These are phyloP conservation scores for Anarrhichthys ocellatus DNA, from an alignment of 2,113 vertebrate genomes.

Conservation along the genomic window DNA sequence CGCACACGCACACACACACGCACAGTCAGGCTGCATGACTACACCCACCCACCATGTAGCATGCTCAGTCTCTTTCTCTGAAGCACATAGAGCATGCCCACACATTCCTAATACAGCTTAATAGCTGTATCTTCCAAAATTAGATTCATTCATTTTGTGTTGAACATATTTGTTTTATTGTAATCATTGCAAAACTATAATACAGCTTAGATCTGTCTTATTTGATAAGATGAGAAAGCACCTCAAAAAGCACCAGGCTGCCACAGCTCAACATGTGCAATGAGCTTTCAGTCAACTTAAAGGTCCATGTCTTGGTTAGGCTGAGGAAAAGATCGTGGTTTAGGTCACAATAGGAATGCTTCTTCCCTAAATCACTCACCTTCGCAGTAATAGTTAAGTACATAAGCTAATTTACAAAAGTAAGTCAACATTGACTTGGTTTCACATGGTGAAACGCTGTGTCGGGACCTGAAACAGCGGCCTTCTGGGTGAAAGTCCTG, in stretches of 20 bases:
- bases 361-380: not conserved
- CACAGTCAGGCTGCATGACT: slow-evolving; percentile 15
- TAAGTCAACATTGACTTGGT: not conserved
- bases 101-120: slow-evolving; percentile 31
- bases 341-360: not conserved
- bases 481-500: not conserved
- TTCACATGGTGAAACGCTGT: not conserved
- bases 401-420: not conserved
- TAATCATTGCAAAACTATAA: not conserved
- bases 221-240: not conserved
- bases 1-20: not conserved
- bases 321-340: not conserved
- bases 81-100: slow-evolving; percentile 35
- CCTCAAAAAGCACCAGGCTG: not conserved
- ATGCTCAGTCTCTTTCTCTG: slow-evolving; percentile 26
- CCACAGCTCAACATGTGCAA: not conserved
- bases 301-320: not conserved
- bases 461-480: too few species aligned
- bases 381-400: not conserved
- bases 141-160: not conserved
- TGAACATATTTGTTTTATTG: not conserved
- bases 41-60: slow-evolving; percentile 32
- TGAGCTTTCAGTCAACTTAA: not conserved
- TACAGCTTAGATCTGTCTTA: not conserved
- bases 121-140: slow-evolving; percentile 13